These are phyloP conservation scores for Condylura cristata DNA, from an alignment of 2,113 vertebrate species.

Conservation along the genomic window DNA sequence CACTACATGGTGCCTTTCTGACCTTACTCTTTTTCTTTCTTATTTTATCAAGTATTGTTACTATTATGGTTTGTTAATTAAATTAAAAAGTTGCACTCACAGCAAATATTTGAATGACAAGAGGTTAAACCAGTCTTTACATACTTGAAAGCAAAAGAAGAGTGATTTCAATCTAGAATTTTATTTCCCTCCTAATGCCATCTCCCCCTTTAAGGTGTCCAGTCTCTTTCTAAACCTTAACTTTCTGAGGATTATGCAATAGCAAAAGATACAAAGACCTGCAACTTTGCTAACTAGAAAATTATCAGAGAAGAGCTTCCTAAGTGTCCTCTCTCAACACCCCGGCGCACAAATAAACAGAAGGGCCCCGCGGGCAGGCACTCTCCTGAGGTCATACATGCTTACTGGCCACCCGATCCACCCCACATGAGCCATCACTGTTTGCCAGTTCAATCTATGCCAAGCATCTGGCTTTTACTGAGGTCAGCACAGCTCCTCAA, in stretches of 20 bases:
- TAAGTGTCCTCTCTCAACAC: background rate
- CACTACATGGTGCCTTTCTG: background rate
- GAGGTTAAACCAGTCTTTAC: no score
- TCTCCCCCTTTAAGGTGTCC: background rate
- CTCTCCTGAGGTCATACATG: background rate
- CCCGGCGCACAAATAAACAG: background rate
- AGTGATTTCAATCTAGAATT: no score
- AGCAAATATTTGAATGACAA: no score
- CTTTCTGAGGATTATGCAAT: background rate
- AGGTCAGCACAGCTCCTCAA: background rate
- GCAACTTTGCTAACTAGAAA: background rate
- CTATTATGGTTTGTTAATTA: no score
- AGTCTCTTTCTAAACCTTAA: background rate
- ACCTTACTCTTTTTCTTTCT: background rate
- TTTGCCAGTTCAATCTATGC: background rate
- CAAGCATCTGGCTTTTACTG: background rate
- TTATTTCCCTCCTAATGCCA: background rate
- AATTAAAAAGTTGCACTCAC: no score
- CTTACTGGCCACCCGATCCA: background rate
- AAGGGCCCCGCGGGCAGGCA: background rate
- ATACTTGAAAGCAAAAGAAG: no score
- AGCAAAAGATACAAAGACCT: background rate
- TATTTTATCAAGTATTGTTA: background rate
- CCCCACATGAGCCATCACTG: background rate
- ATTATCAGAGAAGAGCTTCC: background rate